Conservation (phyloP, 2,113 vertebrate species). For the Puffinus mauretanicus region DNA sequence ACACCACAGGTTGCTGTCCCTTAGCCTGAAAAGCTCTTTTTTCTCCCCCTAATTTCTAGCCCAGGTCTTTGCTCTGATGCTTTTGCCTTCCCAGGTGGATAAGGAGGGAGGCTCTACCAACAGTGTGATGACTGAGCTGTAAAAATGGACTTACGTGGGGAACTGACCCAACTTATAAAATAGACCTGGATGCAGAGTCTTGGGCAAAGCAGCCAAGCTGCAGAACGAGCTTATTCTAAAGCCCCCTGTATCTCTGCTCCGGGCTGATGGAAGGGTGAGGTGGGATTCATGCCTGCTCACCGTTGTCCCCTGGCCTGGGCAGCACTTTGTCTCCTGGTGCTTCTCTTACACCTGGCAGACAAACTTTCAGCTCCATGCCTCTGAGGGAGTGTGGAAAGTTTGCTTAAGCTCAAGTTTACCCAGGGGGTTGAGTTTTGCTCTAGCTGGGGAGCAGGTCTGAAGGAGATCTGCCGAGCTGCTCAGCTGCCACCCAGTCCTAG, state of each 20-base stretch:
- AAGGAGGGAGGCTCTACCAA: background rate
- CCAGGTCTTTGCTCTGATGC: background rate
- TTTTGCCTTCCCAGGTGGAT: background rate
- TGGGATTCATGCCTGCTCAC: background rate
- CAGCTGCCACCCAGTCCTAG: background rate
- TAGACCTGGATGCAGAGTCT: background rate
- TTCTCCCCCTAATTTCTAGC: background rate
- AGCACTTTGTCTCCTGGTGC: background rate
- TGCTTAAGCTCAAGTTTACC: background rate
- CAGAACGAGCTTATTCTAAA: background rate
- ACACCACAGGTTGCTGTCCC: background rate
- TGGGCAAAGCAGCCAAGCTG: background rate
- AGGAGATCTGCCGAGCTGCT: background rate
- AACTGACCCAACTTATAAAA: background rate
- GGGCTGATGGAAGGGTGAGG: background rate
- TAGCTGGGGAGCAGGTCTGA: background rate
- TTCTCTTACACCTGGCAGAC: background rate
- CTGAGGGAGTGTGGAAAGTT: background rate
- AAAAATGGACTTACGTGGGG: background rate
- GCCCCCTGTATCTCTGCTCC: accelerated
- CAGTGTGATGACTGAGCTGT: background rate
- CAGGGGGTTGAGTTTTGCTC: background rate
- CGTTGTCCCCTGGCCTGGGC: background rate
- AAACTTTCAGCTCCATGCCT: background rate
- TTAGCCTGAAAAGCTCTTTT: background rate